Conservation (phyloP, 2,113 vertebrate species). For the Nannospalax galili region DNA sequence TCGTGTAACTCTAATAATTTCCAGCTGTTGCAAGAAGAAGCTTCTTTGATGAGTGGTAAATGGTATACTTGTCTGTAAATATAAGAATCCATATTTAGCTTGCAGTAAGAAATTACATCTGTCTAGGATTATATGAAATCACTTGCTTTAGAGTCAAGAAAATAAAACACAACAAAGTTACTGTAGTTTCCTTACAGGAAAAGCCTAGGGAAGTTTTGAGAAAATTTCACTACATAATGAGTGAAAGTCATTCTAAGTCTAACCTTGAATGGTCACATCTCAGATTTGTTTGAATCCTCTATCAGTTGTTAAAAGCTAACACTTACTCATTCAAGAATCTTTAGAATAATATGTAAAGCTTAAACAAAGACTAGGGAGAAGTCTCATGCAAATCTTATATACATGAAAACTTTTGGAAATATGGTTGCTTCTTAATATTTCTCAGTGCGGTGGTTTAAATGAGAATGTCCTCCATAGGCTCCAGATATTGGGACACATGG, state of each 20-base stretch:
- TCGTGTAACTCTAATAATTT: too few species aligned
- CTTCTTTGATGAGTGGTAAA: too few species aligned
- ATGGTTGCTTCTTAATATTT: slow-evolving; percentile 26
- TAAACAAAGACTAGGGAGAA: background rate
- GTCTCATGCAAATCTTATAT: background rate
- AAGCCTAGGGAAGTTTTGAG: background rate
- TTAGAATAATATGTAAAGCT: background rate
- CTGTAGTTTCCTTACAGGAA: background rate
- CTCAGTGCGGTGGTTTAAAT: background rate
- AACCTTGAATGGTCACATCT: background rate
- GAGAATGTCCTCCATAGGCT: too few species aligned
- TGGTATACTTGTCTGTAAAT: too few species aligned
- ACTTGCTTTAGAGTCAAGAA: background rate
- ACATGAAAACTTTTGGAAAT: background rate
- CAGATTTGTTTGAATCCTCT: background rate
- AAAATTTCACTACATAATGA: background rate
- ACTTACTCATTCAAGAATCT: background rate
- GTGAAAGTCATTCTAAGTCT: background rate
- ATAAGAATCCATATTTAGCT: too few species aligned
- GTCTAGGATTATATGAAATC: background rate
- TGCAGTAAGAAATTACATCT: too few species aligned
- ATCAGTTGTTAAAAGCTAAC: background rate
- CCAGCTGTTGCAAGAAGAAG: too few species aligned
- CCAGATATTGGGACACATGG: too few species aligned
- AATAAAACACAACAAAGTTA: background rate